Evolutionary conservation across 2,113 vertebrate genomes (phyloP).

Genomic region (Melanocharis versteri): DNA sequence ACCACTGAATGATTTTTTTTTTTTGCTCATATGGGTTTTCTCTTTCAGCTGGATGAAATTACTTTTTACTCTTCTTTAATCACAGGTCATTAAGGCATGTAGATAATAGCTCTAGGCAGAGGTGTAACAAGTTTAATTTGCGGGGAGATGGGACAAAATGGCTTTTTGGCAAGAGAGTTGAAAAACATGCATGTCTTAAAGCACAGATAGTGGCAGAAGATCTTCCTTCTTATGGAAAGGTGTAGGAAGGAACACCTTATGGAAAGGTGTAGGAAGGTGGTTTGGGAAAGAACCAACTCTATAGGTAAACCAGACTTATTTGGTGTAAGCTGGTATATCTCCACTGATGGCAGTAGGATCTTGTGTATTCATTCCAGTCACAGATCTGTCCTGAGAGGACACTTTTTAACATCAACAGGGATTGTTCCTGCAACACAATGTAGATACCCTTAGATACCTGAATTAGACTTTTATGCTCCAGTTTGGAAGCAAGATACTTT

Average conservation of each 20-base stretch:
- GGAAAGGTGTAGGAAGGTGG: not conserved
- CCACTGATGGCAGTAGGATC: not conserved
- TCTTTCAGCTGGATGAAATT: not conserved
- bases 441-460: not conserved
- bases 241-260: not conserved
- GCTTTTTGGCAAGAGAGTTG: not conserved
- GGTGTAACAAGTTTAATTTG: conserved; percentile 2
- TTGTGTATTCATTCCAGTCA: not conserved
- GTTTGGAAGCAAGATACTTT: not conserved
- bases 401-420: not conserved
- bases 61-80: conserved; percentile 15
- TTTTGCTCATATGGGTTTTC: not conserved
- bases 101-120: not conserved
- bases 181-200: not conserved
- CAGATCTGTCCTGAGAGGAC: not conserved
- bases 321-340: not conserved
- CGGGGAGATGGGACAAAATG: not conserved
- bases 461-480: not conserved
- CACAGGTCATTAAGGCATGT: conserved; percentile 1
- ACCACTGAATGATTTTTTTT: not conserved
- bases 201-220: not conserved
- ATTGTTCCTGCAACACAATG: not conserved
- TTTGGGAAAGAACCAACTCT: not conserved
- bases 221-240: not conserved
- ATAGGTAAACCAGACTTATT: not conserved